phyloP scores from a whole-genome alignment of 2,797 vertebrate species.

The Urophycis tenuis region DNA sequence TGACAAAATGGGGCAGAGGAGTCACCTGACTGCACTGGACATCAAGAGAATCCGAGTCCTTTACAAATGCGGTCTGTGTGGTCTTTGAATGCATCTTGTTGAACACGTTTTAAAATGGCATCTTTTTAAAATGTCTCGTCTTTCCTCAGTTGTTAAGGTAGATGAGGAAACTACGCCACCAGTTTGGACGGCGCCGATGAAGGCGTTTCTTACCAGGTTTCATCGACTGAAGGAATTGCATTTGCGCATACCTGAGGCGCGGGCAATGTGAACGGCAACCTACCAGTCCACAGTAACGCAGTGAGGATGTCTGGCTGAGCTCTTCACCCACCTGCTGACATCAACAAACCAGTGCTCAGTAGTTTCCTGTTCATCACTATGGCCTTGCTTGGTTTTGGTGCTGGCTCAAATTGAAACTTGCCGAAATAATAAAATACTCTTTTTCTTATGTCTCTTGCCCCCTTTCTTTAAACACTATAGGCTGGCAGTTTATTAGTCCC shows the following conservation, averaged over 20 bases:
- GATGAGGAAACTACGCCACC: not conserved
- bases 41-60: slow-evolving; percentile 36
- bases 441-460: not conserved
- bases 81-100: not conserved
- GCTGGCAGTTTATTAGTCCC: no score
- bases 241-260: no score
- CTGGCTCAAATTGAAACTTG: not conserved
- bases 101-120: no score
- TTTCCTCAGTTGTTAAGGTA: not conserved
- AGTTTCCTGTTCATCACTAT: not conserved
- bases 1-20: slow-evolving; percentile 58
- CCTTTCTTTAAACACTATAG: no score
- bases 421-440: not conserved
- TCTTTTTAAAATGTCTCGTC: not conserved
- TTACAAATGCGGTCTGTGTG: slow-evolving; percentile 54
- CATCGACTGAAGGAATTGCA: not conserved
- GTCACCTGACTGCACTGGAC: slow-evolving; percentile 35
- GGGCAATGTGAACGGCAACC: no score
- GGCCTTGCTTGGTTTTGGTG: not conserved
- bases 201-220: not conserved
- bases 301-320: not conserved
- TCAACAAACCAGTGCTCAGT: not conserved
- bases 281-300: not conserved
- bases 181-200: not conserved
- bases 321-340: not conserved